Evolutionary conservation across 2,888 invertebrate genomes (phyloP).

Genomic region (Pyralis farinalis): DNA sequence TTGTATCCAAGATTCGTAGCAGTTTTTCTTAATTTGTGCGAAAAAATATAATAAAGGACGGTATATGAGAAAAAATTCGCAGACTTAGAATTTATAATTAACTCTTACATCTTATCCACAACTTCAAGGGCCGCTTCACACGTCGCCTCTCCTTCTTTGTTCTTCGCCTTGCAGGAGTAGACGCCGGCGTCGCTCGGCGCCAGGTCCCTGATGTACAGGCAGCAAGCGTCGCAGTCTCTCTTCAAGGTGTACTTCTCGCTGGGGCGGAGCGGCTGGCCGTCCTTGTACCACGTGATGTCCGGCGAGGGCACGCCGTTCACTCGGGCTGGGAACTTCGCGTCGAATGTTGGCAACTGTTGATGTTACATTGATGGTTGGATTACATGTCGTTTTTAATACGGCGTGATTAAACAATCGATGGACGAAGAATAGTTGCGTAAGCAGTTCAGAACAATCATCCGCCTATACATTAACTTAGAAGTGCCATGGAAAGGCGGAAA

Average conservation of each 20-base stretch:
- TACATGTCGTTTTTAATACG: no score
- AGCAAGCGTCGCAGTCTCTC: conserved; percentile 89
- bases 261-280: conserved; percentile 86
- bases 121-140: conserved; percentile 88
- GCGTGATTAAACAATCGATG: no score
- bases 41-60: no score
- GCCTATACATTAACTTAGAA: no score
- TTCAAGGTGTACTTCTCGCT: conserved; percentile 87
- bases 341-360: conserved; percentile 88
- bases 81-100: no score
- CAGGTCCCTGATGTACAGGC: conserved; percentile 87
- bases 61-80: no score
- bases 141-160: conserved; percentile 89
- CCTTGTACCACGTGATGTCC: conserved; percentile 92
- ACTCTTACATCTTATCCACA: conserved; percentile 90
- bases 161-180: conserved; percentile 89
- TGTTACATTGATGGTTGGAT: no score
- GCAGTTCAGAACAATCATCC: no score
- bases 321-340: conserved; percentile 91
- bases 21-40: no score
- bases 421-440: no score
- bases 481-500: no score
- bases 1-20: no score
- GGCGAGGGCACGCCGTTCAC: conserved; percentile 91
- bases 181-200: conserved; percentile 84